Base-by-base conservation (phyloP, 1,140 invertebrate genomes). In the Solenopsis invicta region DNA sequence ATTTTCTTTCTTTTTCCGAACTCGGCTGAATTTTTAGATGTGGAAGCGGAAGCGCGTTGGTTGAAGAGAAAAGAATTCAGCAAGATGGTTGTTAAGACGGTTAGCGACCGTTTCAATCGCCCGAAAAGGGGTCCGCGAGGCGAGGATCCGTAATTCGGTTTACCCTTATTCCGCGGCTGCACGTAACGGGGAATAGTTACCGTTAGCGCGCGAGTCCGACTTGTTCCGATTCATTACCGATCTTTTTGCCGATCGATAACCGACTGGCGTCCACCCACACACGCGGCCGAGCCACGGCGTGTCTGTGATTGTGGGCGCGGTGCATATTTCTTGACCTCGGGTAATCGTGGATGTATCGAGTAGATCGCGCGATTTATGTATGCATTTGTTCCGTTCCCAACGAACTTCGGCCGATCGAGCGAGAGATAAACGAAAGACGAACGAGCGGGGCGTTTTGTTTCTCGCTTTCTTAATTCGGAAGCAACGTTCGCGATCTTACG, bases 171-270 rank as follows among this genome's bases (percentile, higher is more conserved):
- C 72, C 81, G 59, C 54, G 69, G 48, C 29, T 78, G 56, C 66
- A 74, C 50, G 85, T 88, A 88, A 88, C 87, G 87, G 87, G 45
- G 50, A 87, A 88, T 88, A 62, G 59, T 86, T 88, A 78, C 87
- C 87, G 87, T 88, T 88, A 88, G 29, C 50, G 85, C 66, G 50
- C 48, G 77, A 81, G 64, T 80, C 48, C 67, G 77, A 78, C 85
- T 86, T 71, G 87, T 78, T 77, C 87, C 74, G 87, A 88, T 88
- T 87, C 85, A 87, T 87, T 88, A 85, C 76, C 87, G 85, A 88
- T 88, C 87, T 88, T 87, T 88, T 45, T 67, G 67, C 61, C 69
- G 80, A 87, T 87, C 86, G 61, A 87, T 87, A 74, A 37, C 62
- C 59, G 86, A 82, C 52, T 69, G 48, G 54, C 54, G 37, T 87